Conservation (phyloP, 2,888 invertebrate genomes). For the Bimastos eiseni region DNA sequence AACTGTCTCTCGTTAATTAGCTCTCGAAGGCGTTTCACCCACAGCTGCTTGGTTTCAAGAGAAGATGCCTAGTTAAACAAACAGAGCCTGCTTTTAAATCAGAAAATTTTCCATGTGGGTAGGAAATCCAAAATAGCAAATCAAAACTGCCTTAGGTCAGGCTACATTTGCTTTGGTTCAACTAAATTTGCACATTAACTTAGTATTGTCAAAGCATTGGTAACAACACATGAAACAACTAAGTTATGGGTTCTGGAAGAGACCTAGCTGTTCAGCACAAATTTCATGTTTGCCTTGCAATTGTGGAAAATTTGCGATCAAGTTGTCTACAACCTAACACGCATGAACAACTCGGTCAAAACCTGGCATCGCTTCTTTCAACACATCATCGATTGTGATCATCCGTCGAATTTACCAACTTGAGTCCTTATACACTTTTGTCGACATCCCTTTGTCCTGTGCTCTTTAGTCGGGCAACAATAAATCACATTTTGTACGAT, state of each 20-base stretch:
- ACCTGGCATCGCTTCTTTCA: no score
- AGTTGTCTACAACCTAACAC: no score
- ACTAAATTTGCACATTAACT: not conserved
- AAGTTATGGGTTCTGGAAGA: not conserved
- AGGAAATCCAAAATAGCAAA: not conserved
- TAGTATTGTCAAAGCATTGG: not conserved
- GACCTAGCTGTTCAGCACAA: no score
- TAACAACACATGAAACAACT: not conserved
- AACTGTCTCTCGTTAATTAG: slow-evolving; percentile 70
- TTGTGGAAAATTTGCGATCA: no score
- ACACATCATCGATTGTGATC: no score
- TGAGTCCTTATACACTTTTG: no score
- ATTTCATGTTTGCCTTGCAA: no score
- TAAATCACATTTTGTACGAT: not conserved
- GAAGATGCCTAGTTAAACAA: slow-evolving; percentile 75
- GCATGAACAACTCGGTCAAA: no score
- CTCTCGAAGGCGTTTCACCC: slow-evolving; percentile 92
- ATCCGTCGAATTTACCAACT: no score
- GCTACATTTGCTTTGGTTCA: not conserved
- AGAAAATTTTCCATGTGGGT: not conserved
- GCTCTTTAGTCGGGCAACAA: no score
- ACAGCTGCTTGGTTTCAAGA: slow-evolving; percentile 88
- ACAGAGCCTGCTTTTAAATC: not conserved
- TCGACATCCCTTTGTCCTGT: no score
- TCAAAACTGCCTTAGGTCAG: not conserved